Evolutionary conservation across 2,888 invertebrate genomes (phyloP).

Genomic region (Agrenia bidenticulata): DNA sequence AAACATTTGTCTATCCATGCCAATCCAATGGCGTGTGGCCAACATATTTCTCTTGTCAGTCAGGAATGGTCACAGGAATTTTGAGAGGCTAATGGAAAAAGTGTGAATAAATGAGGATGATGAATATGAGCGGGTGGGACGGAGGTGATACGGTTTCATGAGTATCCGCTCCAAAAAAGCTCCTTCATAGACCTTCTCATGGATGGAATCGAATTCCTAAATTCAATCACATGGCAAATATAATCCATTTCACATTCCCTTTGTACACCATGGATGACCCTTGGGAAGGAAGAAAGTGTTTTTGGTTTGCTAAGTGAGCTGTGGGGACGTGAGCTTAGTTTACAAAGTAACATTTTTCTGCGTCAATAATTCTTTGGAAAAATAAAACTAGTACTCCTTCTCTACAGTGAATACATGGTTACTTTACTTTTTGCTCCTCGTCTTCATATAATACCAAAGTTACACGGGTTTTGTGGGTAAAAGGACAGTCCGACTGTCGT

Average conservation of each 20-base stretch:
- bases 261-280: neutral
- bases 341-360: constrained; percentile 17
- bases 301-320: constrained; percentile 6
- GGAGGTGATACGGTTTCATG: too few species aligned
- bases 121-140: too few species aligned
- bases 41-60: constrained; percentile 14
- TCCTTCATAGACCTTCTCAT: too few species aligned
- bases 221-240: too few species aligned
- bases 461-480: too few species aligned
- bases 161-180: too few species aligned
- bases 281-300: neutral
- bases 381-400: neutral
- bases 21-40: constrained; percentile 24
- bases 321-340: neutral
- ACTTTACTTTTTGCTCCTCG: too few species aligned
- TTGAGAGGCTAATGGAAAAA: constrained; percentile 2
- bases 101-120: too few species aligned
- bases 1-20: neutral
- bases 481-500: too few species aligned
- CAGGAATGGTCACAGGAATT: constrained; percentile 10
- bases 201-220: too few species aligned
- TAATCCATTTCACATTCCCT: too few species aligned
- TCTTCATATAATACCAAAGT: neutral
- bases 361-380: constrained; percentile 16
- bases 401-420: too few species aligned